These are phyloP conservation scores for Acanthiza pusilla DNA, from an alignment of 2,797 vertebrate genomes.

Conservation along the genomic window DNA sequence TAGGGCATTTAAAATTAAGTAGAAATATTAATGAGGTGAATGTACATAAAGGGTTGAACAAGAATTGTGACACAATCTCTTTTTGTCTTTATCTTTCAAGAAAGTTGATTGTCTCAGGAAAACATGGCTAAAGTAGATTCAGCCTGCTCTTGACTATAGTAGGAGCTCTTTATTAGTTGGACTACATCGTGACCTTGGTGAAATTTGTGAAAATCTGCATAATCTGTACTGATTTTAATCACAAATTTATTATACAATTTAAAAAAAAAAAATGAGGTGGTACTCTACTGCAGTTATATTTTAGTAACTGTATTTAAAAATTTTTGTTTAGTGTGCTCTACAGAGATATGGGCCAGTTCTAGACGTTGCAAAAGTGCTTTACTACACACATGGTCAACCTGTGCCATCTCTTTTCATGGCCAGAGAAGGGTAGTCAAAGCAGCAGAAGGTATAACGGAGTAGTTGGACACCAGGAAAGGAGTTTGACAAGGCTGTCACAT, in stretches of 20 bases:
- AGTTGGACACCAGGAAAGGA: slow-evolving; percentile 74
- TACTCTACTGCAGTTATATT: background rate
- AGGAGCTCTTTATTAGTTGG: background rate
- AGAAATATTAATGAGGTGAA: background rate
- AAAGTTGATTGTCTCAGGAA: background rate
- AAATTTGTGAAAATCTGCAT: background rate
- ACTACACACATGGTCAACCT: slow-evolving; percentile 14
- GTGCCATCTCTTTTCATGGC: slow-evolving; percentile 25
- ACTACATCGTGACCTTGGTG: background rate
- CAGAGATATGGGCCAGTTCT: background rate
- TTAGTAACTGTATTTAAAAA: background rate
- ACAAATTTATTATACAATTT: background rate
- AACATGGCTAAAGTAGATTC: background rate
- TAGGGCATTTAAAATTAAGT: background rate
- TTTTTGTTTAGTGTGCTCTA: background rate
- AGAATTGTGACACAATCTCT: background rate
- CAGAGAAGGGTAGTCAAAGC: slow-evolving; percentile 69
- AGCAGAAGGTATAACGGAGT: slow-evolving; percentile 72
- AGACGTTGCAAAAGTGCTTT: background rate
- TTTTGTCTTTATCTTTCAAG: background rate
- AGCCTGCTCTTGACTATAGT: background rate
- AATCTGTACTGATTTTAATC: background rate
- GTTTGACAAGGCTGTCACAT: slow-evolving; percentile 81
- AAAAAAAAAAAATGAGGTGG: background rate
- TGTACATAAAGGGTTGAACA: background rate